phyloP scores from a whole-genome alignment of 2,113 vertebrate genomes.

The Callionymus lyra region DNA sequence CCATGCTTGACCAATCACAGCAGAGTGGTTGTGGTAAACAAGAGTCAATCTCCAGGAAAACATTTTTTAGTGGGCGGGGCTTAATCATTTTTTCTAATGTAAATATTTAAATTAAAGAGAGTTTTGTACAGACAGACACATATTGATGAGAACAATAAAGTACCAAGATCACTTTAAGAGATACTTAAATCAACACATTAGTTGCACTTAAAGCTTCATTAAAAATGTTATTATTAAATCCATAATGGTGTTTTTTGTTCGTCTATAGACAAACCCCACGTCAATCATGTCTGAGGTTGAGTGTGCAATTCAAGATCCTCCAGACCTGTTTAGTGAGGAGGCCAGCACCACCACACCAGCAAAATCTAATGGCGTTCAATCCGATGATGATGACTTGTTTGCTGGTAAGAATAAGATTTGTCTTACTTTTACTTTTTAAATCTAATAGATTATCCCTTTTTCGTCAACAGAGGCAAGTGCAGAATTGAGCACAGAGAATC shows the following conservation, averaged over 20 bases:
- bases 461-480: constrained; percentile 75
- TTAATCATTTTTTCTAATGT: too few species aligned
- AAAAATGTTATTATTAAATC: neutral
- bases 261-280: constrained; percentile 38
- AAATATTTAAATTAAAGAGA: too few species aligned
- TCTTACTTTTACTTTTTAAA: neutral
- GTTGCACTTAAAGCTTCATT: too few species aligned
- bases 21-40: too few species aligned
- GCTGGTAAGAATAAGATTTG: constrained; percentile 62
- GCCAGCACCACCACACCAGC: constrained; percentile 22
- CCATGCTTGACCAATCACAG: too few species aligned
- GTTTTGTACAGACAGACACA: too few species aligned
- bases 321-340: constrained; percentile 57
- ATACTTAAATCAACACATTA: too few species aligned
- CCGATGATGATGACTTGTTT: constrained; percentile 85
- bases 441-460: neutral
- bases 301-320: constrained; percentile 13
- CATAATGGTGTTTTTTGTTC: neutral
- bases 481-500: constrained; percentile 75
- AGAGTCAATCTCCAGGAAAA: too few species aligned
- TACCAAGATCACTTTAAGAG: too few species aligned
- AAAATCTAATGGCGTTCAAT: constrained; percentile 78
- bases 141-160: too few species aligned
- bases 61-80: too few species aligned
- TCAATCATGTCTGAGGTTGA: constrained; percentile 39